Evolutionary conservation across 2,888 invertebrate species (phyloP).

Genomic region (Clanis bilineata): DNA sequence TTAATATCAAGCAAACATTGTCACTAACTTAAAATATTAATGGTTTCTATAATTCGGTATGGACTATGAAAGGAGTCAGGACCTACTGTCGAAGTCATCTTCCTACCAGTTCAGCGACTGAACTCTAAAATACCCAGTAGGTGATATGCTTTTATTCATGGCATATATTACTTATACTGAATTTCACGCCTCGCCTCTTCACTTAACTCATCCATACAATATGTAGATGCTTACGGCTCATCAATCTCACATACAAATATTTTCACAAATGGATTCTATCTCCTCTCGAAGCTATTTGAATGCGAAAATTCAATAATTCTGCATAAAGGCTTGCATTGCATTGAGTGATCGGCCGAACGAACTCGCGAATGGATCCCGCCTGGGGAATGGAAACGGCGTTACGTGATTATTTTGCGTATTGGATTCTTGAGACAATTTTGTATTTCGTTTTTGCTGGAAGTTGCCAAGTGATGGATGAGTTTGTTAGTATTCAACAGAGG

Average conservation of each 20-base stretch:
- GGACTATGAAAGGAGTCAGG: too few species aligned
- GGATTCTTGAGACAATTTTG: slow-evolving; percentile 49
- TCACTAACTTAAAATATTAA: too few species aligned
- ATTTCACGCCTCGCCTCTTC: not conserved
- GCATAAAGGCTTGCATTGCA: slow-evolving; percentile 66
- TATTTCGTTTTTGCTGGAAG: slow-evolving; percentile 30
- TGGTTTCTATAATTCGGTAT: too few species aligned
- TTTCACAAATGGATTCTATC: slow-evolving; percentile 57
- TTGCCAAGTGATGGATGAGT: slow-evolving; percentile 28
- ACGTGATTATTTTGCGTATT: slow-evolving; percentile 61
- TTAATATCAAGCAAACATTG: too few species aligned
- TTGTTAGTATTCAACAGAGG: not conserved
- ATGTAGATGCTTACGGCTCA: not conserved
- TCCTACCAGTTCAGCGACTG: too few species aligned
- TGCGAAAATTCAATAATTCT: slow-evolving; percentile 69
- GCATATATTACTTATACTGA: not conserved
- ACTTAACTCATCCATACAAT: not conserved
- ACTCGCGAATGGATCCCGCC: slow-evolving; percentile 57
- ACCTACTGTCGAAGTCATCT: too few species aligned
- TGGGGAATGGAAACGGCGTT: not conserved
- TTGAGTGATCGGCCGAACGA: slow-evolving; percentile 64
- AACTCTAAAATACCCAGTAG: too few species aligned
- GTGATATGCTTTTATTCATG: not conserved
- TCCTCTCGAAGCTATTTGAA: slow-evolving; percentile 46
- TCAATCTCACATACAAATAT: slow-evolving; percentile 42